phyloP scores from a whole-genome alignment of 1,140 invertebrate species.

The Dolichoris vasculosae region DNA sequence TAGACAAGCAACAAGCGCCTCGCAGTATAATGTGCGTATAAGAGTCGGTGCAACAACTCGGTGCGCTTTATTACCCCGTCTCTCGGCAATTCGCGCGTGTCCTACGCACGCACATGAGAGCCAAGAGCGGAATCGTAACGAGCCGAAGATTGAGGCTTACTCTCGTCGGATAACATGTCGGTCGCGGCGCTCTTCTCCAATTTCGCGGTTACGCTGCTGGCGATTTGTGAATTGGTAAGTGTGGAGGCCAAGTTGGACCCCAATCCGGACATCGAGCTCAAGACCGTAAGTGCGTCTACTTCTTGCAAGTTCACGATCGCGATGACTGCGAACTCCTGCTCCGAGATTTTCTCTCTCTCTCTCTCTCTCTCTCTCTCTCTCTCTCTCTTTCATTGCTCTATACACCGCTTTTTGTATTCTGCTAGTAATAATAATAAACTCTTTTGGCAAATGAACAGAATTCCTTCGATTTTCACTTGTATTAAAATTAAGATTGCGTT shows the following conservation, averaged over 20 bases:
- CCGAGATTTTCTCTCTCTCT: neutral
- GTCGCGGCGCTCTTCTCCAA: neutral
- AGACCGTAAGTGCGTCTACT: constrained; percentile 60
- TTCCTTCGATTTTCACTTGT: no score
- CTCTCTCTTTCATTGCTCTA: neutral
- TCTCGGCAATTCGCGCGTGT: constrained; percentile 27
- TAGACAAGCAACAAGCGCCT: constrained; percentile 23
- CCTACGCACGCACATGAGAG: neutral
- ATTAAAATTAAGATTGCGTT: no score
- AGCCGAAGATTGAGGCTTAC: neutral
- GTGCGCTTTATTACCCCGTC: constrained; percentile 22
- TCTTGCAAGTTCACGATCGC: neutral
- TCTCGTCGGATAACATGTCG: neutral
- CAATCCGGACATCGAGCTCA: constrained; percentile 65
- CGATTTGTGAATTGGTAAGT: neutral
- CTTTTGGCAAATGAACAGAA: no score
- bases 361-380: neutral
- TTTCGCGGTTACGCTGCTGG: neutral
- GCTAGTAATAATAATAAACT: no score
- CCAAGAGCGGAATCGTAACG: neutral
- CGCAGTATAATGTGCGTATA: constrained; percentile 52
- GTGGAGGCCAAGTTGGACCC: constrained; percentile 53
- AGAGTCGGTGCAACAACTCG: constrained; percentile 44
- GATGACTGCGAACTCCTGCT: neutral
- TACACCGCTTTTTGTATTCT: no score